A percentile compares a stretch with the other conserved stretches of the same genome.
These are phyloP conservation scores for Platyura marginata DNA, from an alignment of 1,140 invertebrate species.

Conservation along the genomic window DNA sequence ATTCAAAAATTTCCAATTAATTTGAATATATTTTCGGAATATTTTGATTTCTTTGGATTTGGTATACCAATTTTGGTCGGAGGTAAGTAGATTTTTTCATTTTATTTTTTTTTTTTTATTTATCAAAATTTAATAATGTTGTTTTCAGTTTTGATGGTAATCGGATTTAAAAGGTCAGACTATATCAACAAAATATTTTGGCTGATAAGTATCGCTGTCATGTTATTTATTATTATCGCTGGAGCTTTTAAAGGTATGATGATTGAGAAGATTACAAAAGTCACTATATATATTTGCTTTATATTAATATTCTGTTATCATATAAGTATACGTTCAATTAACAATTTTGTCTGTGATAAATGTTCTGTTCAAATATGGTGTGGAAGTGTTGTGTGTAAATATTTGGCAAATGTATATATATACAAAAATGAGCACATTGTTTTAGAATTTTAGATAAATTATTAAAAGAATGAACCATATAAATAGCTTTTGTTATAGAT, in stretches of 20 bases:
- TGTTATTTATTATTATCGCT: constrained; percentile 64
- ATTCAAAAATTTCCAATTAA: constrained; percentile 31
- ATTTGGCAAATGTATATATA: too few relatives aligned
- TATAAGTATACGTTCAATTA: too few relatives aligned
- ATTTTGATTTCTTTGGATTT: constrained; percentile 49
- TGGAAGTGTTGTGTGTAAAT: too few relatives aligned
- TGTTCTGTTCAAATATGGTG: too few relatives aligned
- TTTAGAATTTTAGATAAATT: too few relatives aligned
- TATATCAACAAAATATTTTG: constrained; percentile 72
- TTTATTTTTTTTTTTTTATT: background rate
- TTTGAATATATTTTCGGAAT: constrained; percentile 34
- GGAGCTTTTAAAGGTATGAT: constrained; percentile 51
- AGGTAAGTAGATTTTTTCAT: constrained; percentile 18
- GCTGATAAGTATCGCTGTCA: constrained; percentile 60
- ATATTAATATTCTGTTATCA: too few relatives aligned
- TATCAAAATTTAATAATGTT: background rate
- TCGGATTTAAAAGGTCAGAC: constrained; percentile 71
- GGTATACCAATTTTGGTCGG: constrained; percentile 36
- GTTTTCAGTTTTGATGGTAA: constrained; percentile 34
- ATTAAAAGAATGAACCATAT: too few relatives aligned
- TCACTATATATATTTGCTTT: background rate
- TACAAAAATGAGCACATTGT: too few relatives aligned
- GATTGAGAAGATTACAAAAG: background rate
- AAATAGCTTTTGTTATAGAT: too few relatives aligned
- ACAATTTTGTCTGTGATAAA: too few relatives aligned